These are phyloP conservation scores for Chaetops frenatus DNA, from an alignment of 2,113 vertebrate species.

Conservation along the genomic window DNA sequence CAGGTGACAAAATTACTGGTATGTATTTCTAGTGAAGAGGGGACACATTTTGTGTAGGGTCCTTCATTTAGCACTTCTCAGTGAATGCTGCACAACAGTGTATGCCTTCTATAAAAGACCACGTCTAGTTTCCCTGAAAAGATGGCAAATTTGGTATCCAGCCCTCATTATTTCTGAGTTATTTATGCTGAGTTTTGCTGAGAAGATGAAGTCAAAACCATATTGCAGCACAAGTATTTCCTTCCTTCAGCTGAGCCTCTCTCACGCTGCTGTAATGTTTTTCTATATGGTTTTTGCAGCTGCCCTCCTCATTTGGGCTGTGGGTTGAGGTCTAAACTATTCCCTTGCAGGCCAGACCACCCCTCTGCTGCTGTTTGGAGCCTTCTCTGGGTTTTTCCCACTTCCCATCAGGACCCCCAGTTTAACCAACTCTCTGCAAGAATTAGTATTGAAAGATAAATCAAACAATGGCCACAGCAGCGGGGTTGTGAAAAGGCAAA, in stretches of 20 bases:
- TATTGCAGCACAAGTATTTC: neutral
- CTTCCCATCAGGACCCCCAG: fast-evolving
- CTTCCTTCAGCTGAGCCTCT: neutral
- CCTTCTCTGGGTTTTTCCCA: neutral
- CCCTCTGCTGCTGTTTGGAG: neutral
- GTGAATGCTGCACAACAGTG: neutral
- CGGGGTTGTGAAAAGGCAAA: neutral
- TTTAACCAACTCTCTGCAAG: neutral
- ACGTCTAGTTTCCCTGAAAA: neutral
- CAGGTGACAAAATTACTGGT: neutral
- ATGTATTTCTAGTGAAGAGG: neutral
- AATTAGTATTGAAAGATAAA: neutral
- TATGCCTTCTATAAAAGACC: neutral
- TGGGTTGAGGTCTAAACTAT: neutral
- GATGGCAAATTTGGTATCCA: neutral
- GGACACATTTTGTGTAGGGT: neutral
- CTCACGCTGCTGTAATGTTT: neutral
- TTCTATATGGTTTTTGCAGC: neutral
- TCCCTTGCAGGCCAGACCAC: fast-evolving
- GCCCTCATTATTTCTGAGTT: neutral
- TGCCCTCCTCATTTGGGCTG: neutral
- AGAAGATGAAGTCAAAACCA: neutral
- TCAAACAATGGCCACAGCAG: neutral
- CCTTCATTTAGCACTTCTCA: neutral
- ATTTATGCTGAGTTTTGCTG: neutral